Base-by-base conservation (phyloP, 2,113 vertebrate species). In the Bambusicola thoracicus region DNA sequence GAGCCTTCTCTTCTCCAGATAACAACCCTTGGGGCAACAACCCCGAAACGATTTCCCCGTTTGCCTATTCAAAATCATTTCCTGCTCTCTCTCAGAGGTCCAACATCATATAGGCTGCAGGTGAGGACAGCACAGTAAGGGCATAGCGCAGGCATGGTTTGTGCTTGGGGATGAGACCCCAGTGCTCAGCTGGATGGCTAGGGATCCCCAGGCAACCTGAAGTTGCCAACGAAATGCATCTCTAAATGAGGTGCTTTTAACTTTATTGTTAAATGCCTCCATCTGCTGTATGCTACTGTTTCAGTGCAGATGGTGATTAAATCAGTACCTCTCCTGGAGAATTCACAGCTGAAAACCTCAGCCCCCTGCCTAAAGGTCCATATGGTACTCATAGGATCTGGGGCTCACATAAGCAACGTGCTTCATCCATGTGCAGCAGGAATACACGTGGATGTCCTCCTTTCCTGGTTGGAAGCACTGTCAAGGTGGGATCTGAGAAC, bases 281-380 rank as follows among this genome's bases (percentile, higher is more conserved):
- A 49, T 85, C 80, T 93, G 84, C 85, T 78, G 32, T 55, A n/a
- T 74, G 48, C 55, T 55, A 40, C 55, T 56, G 20, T 49, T 66
- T 69, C 87, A 91, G 66, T 69, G 72, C 70, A 91, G 61, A 49
- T 74, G 55, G 76, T 24, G 38, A 82, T 91, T 81, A 88, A 88
- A 85, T 85, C 55, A 74, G 29, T 93, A 49, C 19, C 20, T 55
- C 55, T 74, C 40, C 65, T 44, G 55, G 49, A 65, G 38, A 82
- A 81, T 40, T 77, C 80, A 46, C 18, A 41, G 51, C 11, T 48
- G 67, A 72, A 87, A 55, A 38, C n/a, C 22, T 93, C 65, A 63
- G 18, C 17, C 30, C n/a, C 10, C 24, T 74, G 55, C 55, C 61
- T 65, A 30, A 55, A 59, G 25, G 41, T 41, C 49, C 44, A 18